Evolutionary conservation across 2,888 invertebrate species (phyloP).

Genomic region (Lucinisca nassula): DNA sequence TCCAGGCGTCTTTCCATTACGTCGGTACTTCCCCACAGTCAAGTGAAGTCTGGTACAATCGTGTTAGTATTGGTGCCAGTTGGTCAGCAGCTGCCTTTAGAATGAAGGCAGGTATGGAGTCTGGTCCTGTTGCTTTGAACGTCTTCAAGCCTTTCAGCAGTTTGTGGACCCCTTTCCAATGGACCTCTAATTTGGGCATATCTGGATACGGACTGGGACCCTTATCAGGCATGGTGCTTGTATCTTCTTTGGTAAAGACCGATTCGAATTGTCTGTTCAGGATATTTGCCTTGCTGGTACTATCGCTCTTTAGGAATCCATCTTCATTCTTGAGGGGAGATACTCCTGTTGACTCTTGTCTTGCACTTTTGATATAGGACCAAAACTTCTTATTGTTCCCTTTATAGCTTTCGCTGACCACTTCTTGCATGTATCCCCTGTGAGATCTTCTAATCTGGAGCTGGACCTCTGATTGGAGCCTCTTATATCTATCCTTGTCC

Average conservation of each 20-base stretch:
- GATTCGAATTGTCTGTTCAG: not conserved
- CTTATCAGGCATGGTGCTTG: not conserved
- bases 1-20: too few relatives aligned
- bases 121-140: too few relatives aligned
- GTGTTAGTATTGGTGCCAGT: conserved; percentile 34
- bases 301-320: not conserved
- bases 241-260: not conserved
- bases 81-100: conserved; percentile 22
- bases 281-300: not conserved
- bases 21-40: too few relatives aligned
- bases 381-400: not conserved
- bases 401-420: not conserved
- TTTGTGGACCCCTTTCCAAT: not conserved
- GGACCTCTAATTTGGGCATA: too few relatives aligned
- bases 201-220: too few relatives aligned
- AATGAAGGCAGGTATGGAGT: too few relatives aligned
- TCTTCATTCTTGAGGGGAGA: not conserved
- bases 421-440: not conserved
- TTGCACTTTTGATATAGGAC: not conserved
- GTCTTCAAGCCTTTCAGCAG: not conserved
- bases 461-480: conserved; percentile 4
- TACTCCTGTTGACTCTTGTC: not conserved
- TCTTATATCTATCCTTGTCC: conserved; percentile 14
- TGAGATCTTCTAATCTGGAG: not conserved
- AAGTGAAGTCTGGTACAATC: conserved; percentile 6